Base-by-base conservation (phyloP, 2,888 invertebrate genomes). In the Xanthia togata region DNA sequence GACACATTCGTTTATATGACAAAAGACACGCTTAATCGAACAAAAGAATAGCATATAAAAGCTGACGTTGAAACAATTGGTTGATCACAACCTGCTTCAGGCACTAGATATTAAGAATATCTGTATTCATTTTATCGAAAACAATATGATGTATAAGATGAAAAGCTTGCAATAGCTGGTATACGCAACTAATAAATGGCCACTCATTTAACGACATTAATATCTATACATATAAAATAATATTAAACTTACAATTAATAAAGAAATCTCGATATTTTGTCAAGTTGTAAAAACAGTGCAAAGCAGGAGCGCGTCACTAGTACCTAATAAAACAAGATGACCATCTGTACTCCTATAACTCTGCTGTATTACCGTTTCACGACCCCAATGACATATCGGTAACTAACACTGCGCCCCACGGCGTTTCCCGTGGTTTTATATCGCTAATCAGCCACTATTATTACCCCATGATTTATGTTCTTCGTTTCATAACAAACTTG, bases 271-370 rank as follows among this genome's bases (percentile, higher is more conserved):
- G 4, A 44, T 44, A 14, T 44, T 14, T 44, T 14, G 14, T 44
- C 14, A 44, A 44, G 14, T 44, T 44, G 44, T 44, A 44, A 14
- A 44, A 44, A 44, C 44, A 4, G 14, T 14, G 3, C 14, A 14
- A 44, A 14, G 44, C 4, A 44, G 14, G 14, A 14, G 44, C 44
- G 44, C 14, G 44, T 4, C 44, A 44, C 47, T 47, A 50, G 6
- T 73, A 53, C 79, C 83, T 84, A 85, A 88, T 90, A 89, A 87
- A 89, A 77, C 57, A 64, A 86, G 87, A 86, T 86, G 78, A 81
- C 84, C 76, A 86, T 86, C 79, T 87, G 83, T 73, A 77, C 79
- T 82, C 57, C 65, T 74, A 76, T 81, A 79, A 75, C 83, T 80
- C 64, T 70, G 26, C 64, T 70, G 72, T 83, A 83, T 85, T 82